phyloP scores from a whole-genome alignment of 2,888 invertebrate species.

The Cantharis rustica region DNA sequence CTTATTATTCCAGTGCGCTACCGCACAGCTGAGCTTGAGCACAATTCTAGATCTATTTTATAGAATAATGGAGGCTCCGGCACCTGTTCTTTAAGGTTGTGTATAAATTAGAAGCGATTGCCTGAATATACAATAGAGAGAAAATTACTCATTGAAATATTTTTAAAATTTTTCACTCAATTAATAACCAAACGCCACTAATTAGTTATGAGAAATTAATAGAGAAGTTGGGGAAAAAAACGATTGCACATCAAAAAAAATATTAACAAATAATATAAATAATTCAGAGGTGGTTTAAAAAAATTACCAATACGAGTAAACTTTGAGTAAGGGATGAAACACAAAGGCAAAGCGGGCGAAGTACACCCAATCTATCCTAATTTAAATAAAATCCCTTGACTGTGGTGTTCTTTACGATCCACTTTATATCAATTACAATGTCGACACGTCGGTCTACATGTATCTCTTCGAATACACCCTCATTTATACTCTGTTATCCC shows the following conservation, averaged over 20 bases:
- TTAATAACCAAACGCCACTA: background rate
- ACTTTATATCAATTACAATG: slow-evolving; percentile 31
- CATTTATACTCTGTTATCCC: slow-evolving; percentile 10
- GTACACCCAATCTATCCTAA: slow-evolving; percentile 31
- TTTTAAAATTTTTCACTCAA: background rate
- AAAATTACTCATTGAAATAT: background rate
- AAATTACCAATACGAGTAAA: background rate
- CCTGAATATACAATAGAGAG: slow-evolving; percentile 12
- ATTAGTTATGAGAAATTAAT: background rate
- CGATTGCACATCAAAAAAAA: background rate
- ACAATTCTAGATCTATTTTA: slow-evolving; percentile 33
- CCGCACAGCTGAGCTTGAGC: slow-evolving; percentile 36
- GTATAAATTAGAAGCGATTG: slow-evolving; percentile 19
- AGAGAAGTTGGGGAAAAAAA: background rate
- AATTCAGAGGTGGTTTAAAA: background rate
- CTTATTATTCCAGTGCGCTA: slow-evolving; percentile 42
- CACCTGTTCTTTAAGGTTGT: slow-evolving; percentile 24
- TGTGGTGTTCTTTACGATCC: slow-evolving; percentile 32
- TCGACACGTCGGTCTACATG: slow-evolving; percentile 25
- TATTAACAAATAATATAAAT: background rate
- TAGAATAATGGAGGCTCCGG: slow-evolving; percentile 22
- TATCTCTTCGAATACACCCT: slow-evolving; percentile 6
- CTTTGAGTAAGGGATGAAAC: slow-evolving; percentile 13
- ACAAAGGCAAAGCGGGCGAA: slow-evolving; percentile 21
- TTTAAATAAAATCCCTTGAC: slow-evolving; percentile 33